These are phyloP conservation scores for Beaufortia kweichowensis DNA, from an alignment of 2,113 vertebrate genomes.

Conservation along the genomic window DNA sequence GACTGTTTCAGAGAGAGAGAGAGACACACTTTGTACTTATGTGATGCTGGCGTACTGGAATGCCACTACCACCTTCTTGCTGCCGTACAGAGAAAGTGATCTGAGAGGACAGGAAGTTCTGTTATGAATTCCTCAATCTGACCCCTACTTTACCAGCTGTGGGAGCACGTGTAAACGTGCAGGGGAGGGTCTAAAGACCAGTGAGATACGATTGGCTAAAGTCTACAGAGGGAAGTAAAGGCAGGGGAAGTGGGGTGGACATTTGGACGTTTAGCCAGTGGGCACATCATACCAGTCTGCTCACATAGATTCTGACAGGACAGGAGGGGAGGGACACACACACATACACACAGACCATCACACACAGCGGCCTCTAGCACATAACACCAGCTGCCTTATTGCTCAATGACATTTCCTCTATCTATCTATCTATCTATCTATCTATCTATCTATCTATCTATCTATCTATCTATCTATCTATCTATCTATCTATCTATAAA, in stretches of 20 bases:
- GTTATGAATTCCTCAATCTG: slow-evolving; percentile 32
- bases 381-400: slow-evolving; percentile 72
- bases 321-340: slow-evolving; percentile 56
- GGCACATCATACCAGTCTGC: slow-evolving; percentile 65
- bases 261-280: slow-evolving; percentile 64
- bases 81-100: slow-evolving; percentile 44
- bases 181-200: slow-evolving; percentile 1
- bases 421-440: slow-evolving; percentile 29
- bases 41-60: slow-evolving; percentile 38
- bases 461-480: slow-evolving; percentile 32
- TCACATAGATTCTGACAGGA: slow-evolving; percentile 70
- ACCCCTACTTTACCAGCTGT: slow-evolving; percentile 32
- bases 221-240: slow-evolving; percentile 23
- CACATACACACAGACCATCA: slow-evolving; percentile 57
- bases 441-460: slow-evolving; percentile 14
- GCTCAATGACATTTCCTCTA: slow-evolving; percentile 74
- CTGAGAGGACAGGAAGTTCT: slow-evolving; percentile 44
- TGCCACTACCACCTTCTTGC: slow-evolving; percentile 17
- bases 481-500: not conserved
- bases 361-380: slow-evolving; percentile 60
- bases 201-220: not conserved
- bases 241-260: slow-evolving; percentile 57
- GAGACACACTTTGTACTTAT: slow-evolving; percentile 46
- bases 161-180: slow-evolving; percentile 15
- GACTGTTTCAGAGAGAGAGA: slow-evolving; percentile 14